Base-by-base conservation (phyloP, 1,140 invertebrate genomes). In the Sarcophaga peregrina region DNA sequence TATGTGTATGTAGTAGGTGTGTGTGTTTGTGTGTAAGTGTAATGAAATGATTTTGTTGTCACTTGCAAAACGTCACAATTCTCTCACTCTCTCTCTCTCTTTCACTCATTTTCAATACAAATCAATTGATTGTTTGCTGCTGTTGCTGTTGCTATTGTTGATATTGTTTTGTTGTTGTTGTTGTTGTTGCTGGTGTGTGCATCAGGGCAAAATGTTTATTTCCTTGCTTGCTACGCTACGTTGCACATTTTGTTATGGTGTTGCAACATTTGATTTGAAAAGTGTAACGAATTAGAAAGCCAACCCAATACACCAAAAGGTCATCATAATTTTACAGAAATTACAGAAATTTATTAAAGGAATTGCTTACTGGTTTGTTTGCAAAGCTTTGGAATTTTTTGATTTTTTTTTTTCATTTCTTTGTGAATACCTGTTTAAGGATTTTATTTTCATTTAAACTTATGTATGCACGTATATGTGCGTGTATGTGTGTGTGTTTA, bases 101-200 rank as follows among this genome's bases (percentile, higher is more conserved):
- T 37, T 37, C 25, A 2, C 25, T 37, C 25, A 37, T 37, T 58
- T 58, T 68, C 62, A 68, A 68, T 68, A 20, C 62, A 58, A 37
- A n/a, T 58, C 54, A 68, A 25, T 78, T 78, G 75, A 50, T 50
- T 76, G 74, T 75, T 75, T 46, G 73, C 11, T 73, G 25, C n/a
- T 72, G 68, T 73, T 37, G 25, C 25, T 37, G 25, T 37, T 37
- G 25, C 25, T 37, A 37, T 37, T 37, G 25, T 37, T 68, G 62
- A 7, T 68, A 20, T 37, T 37, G 25, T 37, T 37, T 37, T 73
- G 25, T 37, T 37, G 25, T 37, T 37, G 4, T 37, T 37, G 25
- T 37, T 37, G 25, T 37, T 37, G 25, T 37, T 37, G 25, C 25
- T 68, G 62, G 6, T 68, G 62, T 68, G 62, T 68, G 62, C 62